A percentile compares a stretch with the other conserved stretches of the same genome.
These are phyloP conservation scores for Craterocephalus amniculus DNA, from an alignment of 2,797 vertebrate genomes.

Conservation along the genomic window DNA sequence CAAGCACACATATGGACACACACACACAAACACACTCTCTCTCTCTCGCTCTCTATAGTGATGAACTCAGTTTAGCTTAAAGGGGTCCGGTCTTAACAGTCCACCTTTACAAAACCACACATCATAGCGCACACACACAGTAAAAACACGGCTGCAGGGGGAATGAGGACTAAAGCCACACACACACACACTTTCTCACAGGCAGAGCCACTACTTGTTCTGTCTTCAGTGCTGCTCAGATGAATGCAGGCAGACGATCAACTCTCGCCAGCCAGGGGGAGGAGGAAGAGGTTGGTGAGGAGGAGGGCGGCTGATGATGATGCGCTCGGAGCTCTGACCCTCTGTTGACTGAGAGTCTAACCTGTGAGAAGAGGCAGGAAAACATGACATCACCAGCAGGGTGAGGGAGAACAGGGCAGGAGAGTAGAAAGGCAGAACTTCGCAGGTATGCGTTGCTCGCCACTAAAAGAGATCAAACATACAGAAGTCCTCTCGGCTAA, in stretches of 20 bases:
- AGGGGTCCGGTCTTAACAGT: constrained; percentile 43
- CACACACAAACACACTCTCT: neutral
- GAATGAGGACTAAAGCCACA: constrained; percentile 29
- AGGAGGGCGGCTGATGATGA: constrained; percentile 26
- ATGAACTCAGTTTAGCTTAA: constrained; percentile 43
- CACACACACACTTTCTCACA: constrained; percentile 29
- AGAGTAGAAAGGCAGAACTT: neutral
- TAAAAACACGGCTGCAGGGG: constrained; percentile 25
- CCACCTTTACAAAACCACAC: constrained; percentile 55
- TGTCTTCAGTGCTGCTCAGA: constrained; percentile 45
- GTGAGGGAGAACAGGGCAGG: constrained; percentile 7
- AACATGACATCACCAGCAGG: constrained; percentile 64
- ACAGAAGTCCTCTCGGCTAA: neutral
- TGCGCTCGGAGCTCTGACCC: constrained; percentile 51
- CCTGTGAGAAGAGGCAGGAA: constrained; percentile 63
- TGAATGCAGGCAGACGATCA: constrained; percentile 34
- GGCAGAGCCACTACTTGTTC: constrained; percentile 22
- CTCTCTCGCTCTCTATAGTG: constrained; percentile 18
- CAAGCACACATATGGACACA: constrained; percentile 33
- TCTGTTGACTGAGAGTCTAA: constrained; percentile 66
- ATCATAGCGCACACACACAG: constrained; percentile 31
- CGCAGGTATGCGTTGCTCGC: neutral
- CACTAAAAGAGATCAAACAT: neutral
- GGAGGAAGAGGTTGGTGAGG: constrained; percentile 11
- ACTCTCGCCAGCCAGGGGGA: constrained; percentile 31